These are phyloP conservation scores for Pocota personata DNA, from an alignment of 2,888 invertebrate species.

Conservation along the genomic window DNA sequence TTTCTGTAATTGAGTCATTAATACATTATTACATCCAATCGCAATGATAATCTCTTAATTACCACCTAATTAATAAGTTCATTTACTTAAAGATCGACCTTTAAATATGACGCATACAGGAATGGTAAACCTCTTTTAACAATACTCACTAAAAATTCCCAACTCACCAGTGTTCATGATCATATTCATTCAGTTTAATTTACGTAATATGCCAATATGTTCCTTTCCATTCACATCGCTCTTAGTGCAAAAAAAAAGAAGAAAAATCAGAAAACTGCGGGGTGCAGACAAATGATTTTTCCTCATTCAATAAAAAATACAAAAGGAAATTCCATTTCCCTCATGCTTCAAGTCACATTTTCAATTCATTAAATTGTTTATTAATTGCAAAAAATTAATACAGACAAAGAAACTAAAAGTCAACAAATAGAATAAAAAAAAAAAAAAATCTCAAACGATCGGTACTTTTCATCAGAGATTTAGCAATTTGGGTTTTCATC, in stretches of 20 bases:
- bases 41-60: constrained; percentile 30
- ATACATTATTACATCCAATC: not conserved
- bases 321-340: constrained; percentile 32
- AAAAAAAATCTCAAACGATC: not conserved
- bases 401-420: constrained; percentile 14
- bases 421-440: constrained; percentile 25
- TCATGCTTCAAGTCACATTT: not conserved
- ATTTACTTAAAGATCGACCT: constrained; percentile 1
- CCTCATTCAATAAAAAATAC: constrained; percentile 30
- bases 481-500: constrained; percentile 28
- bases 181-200: constrained; percentile 23
- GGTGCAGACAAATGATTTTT: not conserved
- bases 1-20: constrained; percentile 10
- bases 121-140: not conserved
- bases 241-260: not conserved
- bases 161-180: constrained; percentile 4
- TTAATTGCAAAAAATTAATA: not conserved
- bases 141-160: constrained; percentile 43
- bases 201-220: constrained; percentile 30
- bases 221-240: constrained; percentile 14
- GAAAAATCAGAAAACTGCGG: not conserved
- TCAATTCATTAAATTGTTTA: not conserved
- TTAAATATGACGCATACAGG: constrained; percentile 28
- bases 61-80: not conserved
- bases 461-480: constrained; percentile 29